Percentiles rank a stretch among this genome's conserved stretches.
Evolutionary conservation across 2,797 vertebrate genomes (phyloP).

Genomic region (Mus spretus): DNA sequence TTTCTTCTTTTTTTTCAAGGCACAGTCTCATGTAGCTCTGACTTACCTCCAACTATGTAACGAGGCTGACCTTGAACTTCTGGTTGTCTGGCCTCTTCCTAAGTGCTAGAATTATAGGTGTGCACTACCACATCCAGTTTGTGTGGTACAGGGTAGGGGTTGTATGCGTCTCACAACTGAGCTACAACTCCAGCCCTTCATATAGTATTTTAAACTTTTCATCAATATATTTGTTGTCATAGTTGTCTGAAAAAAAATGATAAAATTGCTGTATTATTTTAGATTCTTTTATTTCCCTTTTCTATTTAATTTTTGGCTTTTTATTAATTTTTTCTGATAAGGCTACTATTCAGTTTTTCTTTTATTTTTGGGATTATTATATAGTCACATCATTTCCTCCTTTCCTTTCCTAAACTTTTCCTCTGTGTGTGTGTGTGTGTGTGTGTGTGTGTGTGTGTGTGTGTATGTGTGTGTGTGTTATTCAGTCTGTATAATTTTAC

Average conservation of each 20-base stretch:
- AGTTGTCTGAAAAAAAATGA: slow-evolving; percentile 39
- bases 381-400: neutral
- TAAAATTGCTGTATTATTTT: neutral
- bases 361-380: neutral
- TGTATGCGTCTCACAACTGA: neutral
- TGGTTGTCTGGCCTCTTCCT: neutral
- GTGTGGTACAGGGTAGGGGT: neutral
- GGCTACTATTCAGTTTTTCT: neutral
- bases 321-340: neutral
- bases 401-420: neutral
- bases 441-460: too few relatives aligned
- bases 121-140: neutral
- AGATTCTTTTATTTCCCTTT: slow-evolving; percentile 75
- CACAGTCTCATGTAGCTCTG: neutral
- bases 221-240: slow-evolving; percentile 25
- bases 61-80: neutral
- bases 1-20: neutral
- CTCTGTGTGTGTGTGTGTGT: too few relatives aligned
- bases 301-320: neutral
- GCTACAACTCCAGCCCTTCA: neutral
- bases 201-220: neutral
- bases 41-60: neutral
- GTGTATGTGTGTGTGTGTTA: too few relatives aligned
- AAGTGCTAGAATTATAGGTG: neutral
- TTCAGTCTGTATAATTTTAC: neutral